Base-by-base conservation (phyloP, 2,797 vertebrate species). In the Enteromius viviparus region DNA sequence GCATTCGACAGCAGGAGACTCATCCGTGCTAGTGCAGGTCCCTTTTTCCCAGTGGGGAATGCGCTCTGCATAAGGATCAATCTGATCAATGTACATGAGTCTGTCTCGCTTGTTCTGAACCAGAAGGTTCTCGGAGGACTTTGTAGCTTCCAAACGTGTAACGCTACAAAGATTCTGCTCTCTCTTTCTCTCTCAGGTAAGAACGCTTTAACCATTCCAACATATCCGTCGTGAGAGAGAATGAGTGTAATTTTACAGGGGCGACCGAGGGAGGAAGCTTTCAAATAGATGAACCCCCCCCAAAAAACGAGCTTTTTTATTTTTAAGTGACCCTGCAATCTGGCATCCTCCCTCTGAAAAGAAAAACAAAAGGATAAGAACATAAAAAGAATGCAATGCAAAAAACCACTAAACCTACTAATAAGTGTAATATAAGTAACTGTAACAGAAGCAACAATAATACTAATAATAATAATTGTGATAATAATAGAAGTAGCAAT, bases 361-460 rank as follows among this genome's bases (percentile, higher is more conserved):
- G 72, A 85, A 87, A 88, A 83, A 49, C 86, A 49, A 19, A 58
- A 11, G 88, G 80, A 40, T 86, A 81, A 83, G 78, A 82, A 80
- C 32, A 45, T 70, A 77, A 83, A 81, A 68, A 79, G 34, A 45
- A 45, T 12, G 42, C 42, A 45, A 79, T 74, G 82, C 65, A 65
- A 85, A 78, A 83, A 91, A 84, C 74, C 80, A 85, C 82, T 85
- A 91, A 90, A 90, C 40, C 87, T 89, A 90, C 86, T 85, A 92
- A 90, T 89, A 89, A 87, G 87, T 88, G 85, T 90, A 90, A 93
- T 86, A 88, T 88, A 88, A 90, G 84, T 93, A 90, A 92, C 87
- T 90, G 84, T 89, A 94, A 94, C 91, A 87, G 90, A 93, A 93
- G 89, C 88, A 87, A 90, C 89, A 92, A 93, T 92, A 93, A 94